Conservation (phyloP, 2,888 invertebrate species). For the Pharmacophagus antenor region DNA sequence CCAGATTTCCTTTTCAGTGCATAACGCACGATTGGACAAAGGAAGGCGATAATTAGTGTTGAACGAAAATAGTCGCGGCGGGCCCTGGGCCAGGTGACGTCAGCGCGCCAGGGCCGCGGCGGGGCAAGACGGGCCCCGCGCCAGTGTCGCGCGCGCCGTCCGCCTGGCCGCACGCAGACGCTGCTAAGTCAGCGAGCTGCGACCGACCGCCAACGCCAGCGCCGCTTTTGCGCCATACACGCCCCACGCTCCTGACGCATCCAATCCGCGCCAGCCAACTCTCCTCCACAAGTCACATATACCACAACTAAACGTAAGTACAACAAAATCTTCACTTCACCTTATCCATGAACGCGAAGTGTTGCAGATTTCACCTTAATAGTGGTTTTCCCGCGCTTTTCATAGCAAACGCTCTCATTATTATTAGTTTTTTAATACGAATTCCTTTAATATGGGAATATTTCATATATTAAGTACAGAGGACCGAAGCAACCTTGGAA, state of each 20-base stretch:
- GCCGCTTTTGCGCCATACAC: slow-evolving; percentile 41
- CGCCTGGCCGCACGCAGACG: slow-evolving; percentile 70
- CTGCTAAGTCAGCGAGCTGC: slow-evolving; percentile 42
- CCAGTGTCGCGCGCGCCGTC: slow-evolving; percentile 81
- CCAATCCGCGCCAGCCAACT: slow-evolving; percentile 41
- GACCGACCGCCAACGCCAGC: slow-evolving; percentile 38
- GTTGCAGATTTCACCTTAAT: slow-evolving; percentile 70
- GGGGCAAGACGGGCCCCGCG: slow-evolving; percentile 81
- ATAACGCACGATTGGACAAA: slow-evolving; percentile 62
- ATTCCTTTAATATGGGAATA: slow-evolving; percentile 36
- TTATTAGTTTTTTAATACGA: slow-evolving; percentile 29
- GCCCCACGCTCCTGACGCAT: slow-evolving; percentile 41
- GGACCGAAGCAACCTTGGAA: slow-evolving; percentile 78
- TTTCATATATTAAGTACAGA: slow-evolving; percentile 55
- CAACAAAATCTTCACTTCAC: slow-evolving; percentile 36
- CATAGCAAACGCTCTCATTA: too few species aligned
- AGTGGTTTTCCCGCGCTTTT: slow-evolving; percentile 23
- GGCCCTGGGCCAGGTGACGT: slow-evolving; percentile 81
- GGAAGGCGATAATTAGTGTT: slow-evolving; percentile 77
- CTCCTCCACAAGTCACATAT: slow-evolving; percentile 43
- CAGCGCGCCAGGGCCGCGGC: slow-evolving; percentile 72
- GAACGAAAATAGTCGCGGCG: slow-evolving; percentile 77
- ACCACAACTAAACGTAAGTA: slow-evolving; percentile 41
- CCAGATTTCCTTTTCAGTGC: slow-evolving; percentile 66
- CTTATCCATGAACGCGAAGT: slow-evolving; percentile 35